Evolutionary conservation across 2,113 vertebrate genomes (phyloP).

Genomic region (Crotophaga sulcirostris): DNA sequence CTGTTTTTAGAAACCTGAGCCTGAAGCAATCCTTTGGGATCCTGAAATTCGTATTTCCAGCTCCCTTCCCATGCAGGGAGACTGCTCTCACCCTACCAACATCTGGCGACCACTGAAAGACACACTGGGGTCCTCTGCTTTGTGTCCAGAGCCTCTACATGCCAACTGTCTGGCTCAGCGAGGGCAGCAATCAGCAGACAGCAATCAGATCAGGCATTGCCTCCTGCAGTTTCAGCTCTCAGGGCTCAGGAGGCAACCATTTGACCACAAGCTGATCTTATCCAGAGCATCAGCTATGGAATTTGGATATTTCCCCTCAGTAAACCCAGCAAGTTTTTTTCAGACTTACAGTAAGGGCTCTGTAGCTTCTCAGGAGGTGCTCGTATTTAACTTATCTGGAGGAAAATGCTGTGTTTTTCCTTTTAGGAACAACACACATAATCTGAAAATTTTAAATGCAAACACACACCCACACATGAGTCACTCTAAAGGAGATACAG

Average conservation of each 20-base stretch:
- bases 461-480: background rate
- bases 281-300: background rate
- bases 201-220: background rate
- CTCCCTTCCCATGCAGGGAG: rapidly evolving
- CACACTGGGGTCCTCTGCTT: rapidly evolving
- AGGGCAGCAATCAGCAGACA: background rate
- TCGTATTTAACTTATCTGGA: background rate
- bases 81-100: background rate
- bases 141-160: rapidly evolving
- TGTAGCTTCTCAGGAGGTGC: background rate
- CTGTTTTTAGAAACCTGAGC: too few relatives aligned
- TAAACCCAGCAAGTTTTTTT: background rate
- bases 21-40: background rate
- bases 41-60: background rate
- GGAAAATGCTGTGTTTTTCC: background rate
- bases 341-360: background rate
- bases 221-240: background rate
- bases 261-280: background rate
- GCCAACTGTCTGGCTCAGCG: rapidly evolving
- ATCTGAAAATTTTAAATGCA: background rate
- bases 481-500: background rate
- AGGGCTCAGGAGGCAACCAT: rapidly evolving
- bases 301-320: background rate
- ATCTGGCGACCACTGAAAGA: background rate
- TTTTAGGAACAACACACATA: background rate